phyloP scores from a whole-genome alignment of 2,113 vertebrate genomes.

The Dipodomys ordii region DNA sequence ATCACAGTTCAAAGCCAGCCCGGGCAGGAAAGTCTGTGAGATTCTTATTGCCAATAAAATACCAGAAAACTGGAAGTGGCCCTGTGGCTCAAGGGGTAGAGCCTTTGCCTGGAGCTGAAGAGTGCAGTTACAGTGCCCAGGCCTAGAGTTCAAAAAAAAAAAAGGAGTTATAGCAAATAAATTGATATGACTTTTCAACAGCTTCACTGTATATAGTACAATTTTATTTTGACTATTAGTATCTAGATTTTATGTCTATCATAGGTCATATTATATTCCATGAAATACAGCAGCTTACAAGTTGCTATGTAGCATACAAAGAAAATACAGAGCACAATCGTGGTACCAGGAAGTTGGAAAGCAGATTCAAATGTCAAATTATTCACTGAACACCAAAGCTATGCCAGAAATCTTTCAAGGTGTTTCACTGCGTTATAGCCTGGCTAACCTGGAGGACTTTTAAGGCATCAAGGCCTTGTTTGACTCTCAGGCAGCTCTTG shows the following conservation, averaged over 20 bases:
- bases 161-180: not conserved
- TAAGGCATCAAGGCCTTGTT: not conserved
- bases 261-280: not conserved
- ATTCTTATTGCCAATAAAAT: too few relatives aligned
- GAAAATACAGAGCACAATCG: not conserved
- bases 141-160: too few relatives aligned
- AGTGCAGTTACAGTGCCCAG: too few relatives aligned
- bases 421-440: not conserved
- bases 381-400: not conserved
- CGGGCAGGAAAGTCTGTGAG: too few relatives aligned
- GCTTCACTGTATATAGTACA: not conserved
- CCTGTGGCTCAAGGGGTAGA: too few relatives aligned
- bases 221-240: not conserved
- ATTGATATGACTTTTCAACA: not conserved
- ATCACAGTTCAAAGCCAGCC: too few relatives aligned
- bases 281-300: not conserved
- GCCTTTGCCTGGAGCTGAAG: too few relatives aligned
- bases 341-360: conserved; percentile 12
- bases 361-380: not conserved
- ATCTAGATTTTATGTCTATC: not conserved
- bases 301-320: not conserved
- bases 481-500: not conserved
- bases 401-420: not conserved
- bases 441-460: not conserved
- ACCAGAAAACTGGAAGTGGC: too few relatives aligned